Base-by-base conservation (phyloP, 2,888 invertebrate genomes). In the Platycnemis pennipes region DNA sequence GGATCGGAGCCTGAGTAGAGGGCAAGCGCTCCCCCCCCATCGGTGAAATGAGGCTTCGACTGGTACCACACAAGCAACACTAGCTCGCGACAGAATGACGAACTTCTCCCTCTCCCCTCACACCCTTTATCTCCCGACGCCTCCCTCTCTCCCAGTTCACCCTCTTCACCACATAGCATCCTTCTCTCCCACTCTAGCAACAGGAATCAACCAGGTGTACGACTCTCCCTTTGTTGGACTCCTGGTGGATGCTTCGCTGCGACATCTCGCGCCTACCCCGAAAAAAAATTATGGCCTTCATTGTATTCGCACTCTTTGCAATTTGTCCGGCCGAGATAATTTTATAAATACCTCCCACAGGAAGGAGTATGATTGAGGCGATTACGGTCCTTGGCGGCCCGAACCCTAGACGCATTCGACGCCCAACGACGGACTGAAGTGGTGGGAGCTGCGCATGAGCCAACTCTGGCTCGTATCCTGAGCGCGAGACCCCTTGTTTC, bases 31-130 rank as follows among this genome's bases (percentile, higher is more conserved):
- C 91, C 89, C 86, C 89, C n/a, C 88, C 77, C 88, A n/a, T 91
- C 44, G 91, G 45, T 91, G 91, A 91, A 91, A 63, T 69, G 91
- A 63, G 91, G 63, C 91, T 91, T 91, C 91, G 91, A 56, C 91
- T 91, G 91, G 91, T 91, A 91, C 56, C 91, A 91, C 91, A 91
- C 91, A 37, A 37, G 37, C 77, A 77, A 77, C 77, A 77, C 77
- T 77, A 49, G 63, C 91, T 37, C 44, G 56, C 91, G 56, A 42
- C 56, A 91, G 91, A 89, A 49, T 89, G 89, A 89, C 89, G 89
- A 53, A 56, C 89, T 42, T 69, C 63, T 91, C 91, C 44, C 63
- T 37, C 63, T 22, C 77, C n/a, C n/a, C 3, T 87, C 87, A 2
- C 87, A 7, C 87, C 44, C 44, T 31, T 56, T 53, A 53, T 49